A percentile compares a stretch with the other conserved stretches of the same genome.
These are phyloP conservation scores for Panurus biarmicus DNA, from an alignment of 2,113 vertebrate species.

Conservation along the genomic window DNA sequence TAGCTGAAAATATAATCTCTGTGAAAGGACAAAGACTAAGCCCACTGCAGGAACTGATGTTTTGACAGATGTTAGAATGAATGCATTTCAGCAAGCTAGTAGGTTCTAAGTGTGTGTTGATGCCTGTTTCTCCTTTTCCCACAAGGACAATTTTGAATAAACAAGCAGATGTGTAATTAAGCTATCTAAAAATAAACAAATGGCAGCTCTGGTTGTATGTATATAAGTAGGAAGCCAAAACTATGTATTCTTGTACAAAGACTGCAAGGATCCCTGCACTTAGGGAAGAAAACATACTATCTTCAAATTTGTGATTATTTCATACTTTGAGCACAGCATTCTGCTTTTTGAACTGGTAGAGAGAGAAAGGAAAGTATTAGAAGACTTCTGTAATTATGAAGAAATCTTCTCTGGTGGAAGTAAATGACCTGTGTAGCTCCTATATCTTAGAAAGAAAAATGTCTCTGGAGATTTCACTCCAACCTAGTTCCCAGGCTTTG, in stretches of 20 bases:
- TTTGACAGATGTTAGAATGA: background rate
- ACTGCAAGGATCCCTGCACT: background rate
- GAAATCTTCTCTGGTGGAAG: background rate
- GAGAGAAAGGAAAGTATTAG: background rate
- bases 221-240: background rate
- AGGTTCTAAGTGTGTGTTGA: background rate
- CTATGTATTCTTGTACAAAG: background rate
- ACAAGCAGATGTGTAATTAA: background rate
- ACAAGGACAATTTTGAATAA: background rate
- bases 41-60: accelerated
- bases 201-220: background rate
- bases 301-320: background rate
- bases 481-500: background rate
- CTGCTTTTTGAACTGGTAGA: background rate
- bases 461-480: background rate
- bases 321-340: background rate
- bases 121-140: background rate
- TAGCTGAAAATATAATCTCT: background rate
- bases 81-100: background rate
- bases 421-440: background rate
- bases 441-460: background rate
- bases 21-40: background rate
- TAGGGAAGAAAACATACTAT: background rate
- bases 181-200: background rate
- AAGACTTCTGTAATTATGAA: background rate